These are phyloP conservation scores for Eristalis arbustorum DNA, from an alignment of 2,888 invertebrate genomes.

Conservation along the genomic window DNA sequence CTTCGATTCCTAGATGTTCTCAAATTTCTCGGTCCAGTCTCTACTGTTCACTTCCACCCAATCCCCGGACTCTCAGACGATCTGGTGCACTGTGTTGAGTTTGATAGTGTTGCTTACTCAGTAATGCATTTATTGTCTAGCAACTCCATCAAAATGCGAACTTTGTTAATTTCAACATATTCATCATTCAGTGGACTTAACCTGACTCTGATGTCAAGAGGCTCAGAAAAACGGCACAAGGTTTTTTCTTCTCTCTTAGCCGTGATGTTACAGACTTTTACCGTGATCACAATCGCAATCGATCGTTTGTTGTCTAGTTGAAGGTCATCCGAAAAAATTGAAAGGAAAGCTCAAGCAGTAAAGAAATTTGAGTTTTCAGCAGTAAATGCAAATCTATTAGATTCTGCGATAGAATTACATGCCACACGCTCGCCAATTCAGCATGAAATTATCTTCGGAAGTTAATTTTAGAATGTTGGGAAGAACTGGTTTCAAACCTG, in stretches of 20 bases:
- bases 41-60: too few relatives aligned
- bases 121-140: too few relatives aligned
- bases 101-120: too few relatives aligned
- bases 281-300: not conserved
- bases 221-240: not conserved
- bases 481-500: not conserved
- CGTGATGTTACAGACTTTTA: not conserved
- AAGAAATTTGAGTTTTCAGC: not conserved
- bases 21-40: too few relatives aligned
- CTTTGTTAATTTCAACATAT: too few relatives aligned
- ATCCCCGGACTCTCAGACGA: too few relatives aligned
- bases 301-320: not conserved
- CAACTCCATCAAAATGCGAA: too few relatives aligned
- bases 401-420: not conserved
- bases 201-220: too few relatives aligned
- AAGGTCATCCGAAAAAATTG: not conserved
- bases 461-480: not conserved
- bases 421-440: not conserved
- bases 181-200: too few relatives aligned
- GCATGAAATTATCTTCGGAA: not conserved
- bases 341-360: not conserved
- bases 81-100: too few relatives aligned
- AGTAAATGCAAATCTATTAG: not conserved
- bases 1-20: too few relatives aligned
- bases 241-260: not conserved